Conservation (phyloP, 2,797 vertebrate genomes). For the Diplodus puntazzo region DNA sequence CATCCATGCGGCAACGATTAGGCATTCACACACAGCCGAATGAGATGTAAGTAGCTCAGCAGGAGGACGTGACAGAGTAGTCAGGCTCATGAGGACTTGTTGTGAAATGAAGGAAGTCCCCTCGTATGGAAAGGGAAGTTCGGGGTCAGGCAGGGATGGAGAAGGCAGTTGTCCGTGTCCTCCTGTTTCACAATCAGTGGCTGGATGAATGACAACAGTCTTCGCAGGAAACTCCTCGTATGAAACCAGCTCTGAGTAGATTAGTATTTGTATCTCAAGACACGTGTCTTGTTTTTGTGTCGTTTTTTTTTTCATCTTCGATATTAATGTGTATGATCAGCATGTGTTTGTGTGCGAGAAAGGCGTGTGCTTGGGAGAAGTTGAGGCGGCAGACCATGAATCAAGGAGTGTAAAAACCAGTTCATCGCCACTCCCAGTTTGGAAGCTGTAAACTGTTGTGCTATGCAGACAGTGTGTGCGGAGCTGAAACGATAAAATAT, state of each 20-base stretch:
- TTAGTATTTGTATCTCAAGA: slow-evolving; percentile 25
- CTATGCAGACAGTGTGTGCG: slow-evolving; percentile 26
- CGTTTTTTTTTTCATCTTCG: background rate
- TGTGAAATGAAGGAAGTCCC: slow-evolving; percentile 75
- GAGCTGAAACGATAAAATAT: slow-evolving; percentile 33
- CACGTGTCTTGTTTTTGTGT: slow-evolving; percentile 16
- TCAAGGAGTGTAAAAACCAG: slow-evolving; percentile 35
- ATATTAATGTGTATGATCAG: slow-evolving; percentile 5
- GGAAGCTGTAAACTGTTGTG: slow-evolving; percentile 34
- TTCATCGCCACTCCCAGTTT: slow-evolving; percentile 18
- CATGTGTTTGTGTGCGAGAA: slow-evolving; percentile 14
- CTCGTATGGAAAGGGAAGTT: slow-evolving; percentile 70
- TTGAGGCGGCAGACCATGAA: slow-evolving; percentile 37
- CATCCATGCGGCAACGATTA: slow-evolving; percentile 68
- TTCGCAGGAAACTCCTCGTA: slow-evolving; percentile 28
- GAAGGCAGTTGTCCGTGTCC: slow-evolving; percentile 63
- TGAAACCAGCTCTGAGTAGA: slow-evolving; percentile 7
- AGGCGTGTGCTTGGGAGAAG: background rate
- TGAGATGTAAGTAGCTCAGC: slow-evolving; percentile 48
- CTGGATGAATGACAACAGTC: slow-evolving; percentile 28
- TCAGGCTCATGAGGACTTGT: slow-evolving; percentile 58
- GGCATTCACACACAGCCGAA: slow-evolving; percentile 45
- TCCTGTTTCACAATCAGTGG: slow-evolving; percentile 63
- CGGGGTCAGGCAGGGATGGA: slow-evolving; percentile 63
- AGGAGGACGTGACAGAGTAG: slow-evolving; percentile 52